phyloP scores from a whole-genome alignment of 2,797 vertebrate species.

The Perodicticus potto region DNA sequence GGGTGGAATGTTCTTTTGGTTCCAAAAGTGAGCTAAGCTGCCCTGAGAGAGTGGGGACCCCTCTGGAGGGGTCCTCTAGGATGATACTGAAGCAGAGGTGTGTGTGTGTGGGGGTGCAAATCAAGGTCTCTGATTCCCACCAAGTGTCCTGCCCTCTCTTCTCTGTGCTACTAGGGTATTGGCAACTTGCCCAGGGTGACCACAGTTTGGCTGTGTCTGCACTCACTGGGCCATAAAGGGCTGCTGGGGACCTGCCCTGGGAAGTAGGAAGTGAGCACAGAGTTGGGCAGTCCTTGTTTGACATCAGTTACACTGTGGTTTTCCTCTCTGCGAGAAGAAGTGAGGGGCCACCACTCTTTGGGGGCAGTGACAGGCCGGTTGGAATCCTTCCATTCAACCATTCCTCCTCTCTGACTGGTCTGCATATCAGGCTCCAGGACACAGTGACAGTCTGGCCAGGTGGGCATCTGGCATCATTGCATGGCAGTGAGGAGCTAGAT shows the following conservation, averaged over 20 bases:
- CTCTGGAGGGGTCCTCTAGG: too few species aligned
- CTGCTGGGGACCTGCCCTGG: too few species aligned
- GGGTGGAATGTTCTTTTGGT: not conserved
- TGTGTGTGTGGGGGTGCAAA: too few species aligned
- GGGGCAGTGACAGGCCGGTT: not conserved
- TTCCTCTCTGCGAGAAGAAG: too few species aligned
- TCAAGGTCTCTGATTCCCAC: too few species aligned
- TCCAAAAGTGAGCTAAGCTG: not conserved
- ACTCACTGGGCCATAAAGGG: not conserved
- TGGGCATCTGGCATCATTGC: not conserved
- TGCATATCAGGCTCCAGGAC: too few species aligned
- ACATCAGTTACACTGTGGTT: not conserved
- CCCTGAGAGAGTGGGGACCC: not conserved
- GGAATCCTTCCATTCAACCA: fast-evolving
- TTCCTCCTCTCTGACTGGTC: not conserved
- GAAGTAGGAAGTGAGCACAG: not conserved
- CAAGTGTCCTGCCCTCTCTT: not conserved
- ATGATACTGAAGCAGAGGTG: not conserved
- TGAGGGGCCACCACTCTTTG: not conserved
- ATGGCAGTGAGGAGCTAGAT: not conserved
- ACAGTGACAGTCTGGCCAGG: not conserved
- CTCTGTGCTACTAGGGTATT: not conserved
- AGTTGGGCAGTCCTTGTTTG: not conserved
- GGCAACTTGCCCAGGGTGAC: not conserved
- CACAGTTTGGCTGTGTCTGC: not conserved